phyloP scores from a whole-genome alignment of 2,888 invertebrate genomes.

The Leptinotarsa peninsularis region DNA sequence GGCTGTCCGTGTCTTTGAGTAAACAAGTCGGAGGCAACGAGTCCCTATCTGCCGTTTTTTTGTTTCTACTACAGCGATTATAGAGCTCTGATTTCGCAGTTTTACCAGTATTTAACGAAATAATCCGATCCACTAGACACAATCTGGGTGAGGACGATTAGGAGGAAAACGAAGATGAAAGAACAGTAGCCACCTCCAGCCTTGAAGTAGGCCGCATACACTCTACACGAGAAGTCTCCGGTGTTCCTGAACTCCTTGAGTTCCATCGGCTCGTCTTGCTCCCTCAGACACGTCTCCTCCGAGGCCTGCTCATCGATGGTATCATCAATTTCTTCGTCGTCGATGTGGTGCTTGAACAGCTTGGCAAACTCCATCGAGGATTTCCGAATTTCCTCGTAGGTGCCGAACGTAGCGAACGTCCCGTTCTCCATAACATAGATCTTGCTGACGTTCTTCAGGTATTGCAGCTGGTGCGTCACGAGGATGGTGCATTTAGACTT shows the following conservation, averaged over 20 bases:
- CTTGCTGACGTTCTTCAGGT: slow-evolving; percentile 74
- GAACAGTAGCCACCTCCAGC: slow-evolving; percentile 78
- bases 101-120: slow-evolving; percentile 82
- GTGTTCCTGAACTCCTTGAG: slow-evolving; percentile 56
- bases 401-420: slow-evolving; percentile 64
- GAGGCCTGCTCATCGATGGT: slow-evolving; percentile 40
- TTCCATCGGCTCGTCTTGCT: slow-evolving; percentile 48
- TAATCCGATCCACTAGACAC: slow-evolving; percentile 82
- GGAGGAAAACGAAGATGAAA: slow-evolving; percentile 71
- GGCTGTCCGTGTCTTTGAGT: too few relatives aligned
- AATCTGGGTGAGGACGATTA: slow-evolving; percentile 77
- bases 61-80: background rate
- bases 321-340: slow-evolving; percentile 53
- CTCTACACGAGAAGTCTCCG: slow-evolving; percentile 67
- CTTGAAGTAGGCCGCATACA: slow-evolving; percentile 79
- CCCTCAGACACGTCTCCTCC: slow-evolving; percentile 39
- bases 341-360: slow-evolving; percentile 64
- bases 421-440: slow-evolving; percentile 77
- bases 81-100: background rate
- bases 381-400: slow-evolving; percentile 67
- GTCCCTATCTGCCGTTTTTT: too few relatives aligned
- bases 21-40: too few relatives aligned
- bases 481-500: slow-evolving; percentile 77
- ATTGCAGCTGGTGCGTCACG: slow-evolving; percentile 88
- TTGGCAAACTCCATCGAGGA: slow-evolving; percentile 69